Evolutionary conservation across 2,888 invertebrate species (phyloP).

Genomic region (Iselma pallidipennis): DNA sequence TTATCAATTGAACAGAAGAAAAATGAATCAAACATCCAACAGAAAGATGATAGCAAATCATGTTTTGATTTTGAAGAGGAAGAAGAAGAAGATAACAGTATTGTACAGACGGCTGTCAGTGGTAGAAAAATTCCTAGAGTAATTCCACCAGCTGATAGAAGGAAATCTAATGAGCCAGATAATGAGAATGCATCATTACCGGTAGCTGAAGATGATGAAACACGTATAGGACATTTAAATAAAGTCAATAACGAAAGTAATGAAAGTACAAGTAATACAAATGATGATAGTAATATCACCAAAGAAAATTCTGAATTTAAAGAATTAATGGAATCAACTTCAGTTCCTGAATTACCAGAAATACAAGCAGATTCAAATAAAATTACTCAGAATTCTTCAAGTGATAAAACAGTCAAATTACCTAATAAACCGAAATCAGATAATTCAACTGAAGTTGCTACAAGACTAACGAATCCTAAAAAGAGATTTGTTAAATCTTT

Average conservation of each 20-base stretch:
- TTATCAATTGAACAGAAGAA: constrained; percentile 12
- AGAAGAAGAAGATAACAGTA: constrained; percentile 68
- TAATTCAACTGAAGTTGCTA: constrained; percentile 30
- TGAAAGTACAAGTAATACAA: constrained; percentile 16
- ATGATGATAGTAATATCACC: constrained; percentile 36
- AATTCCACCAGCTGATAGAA: constrained; percentile 52
- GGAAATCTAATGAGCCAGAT: constrained; percentile 53
- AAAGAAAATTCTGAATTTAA: constrained; percentile 61
- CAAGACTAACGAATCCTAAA: constrained; percentile 52
- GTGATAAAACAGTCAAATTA: constrained; percentile 50
- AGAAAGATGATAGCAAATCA: constrained; percentile 55
- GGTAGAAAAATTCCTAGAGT: constrained; percentile 71
- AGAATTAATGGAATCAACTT: constrained; percentile 64
- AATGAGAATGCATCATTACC: constrained; percentile 49
- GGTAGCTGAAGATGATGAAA: constrained; percentile 37
- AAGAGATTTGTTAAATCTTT: constrained; percentile 54
- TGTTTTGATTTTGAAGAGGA: constrained; percentile 82
- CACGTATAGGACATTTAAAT: constrained; percentile 15
- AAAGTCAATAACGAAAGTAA: constrained; percentile 13
- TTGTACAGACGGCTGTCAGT: constrained; percentile 30
- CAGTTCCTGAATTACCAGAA: constrained; percentile 62
- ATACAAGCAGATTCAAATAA: constrained; percentile 57
- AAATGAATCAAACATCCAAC: constrained; percentile 41
- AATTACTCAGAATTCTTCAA: constrained; percentile 53
- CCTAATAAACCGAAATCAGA: constrained; percentile 45